These are phyloP conservation scores for Falco punctatus DNA, from an alignment of 2,113 vertebrate species.

Conservation along the genomic window DNA sequence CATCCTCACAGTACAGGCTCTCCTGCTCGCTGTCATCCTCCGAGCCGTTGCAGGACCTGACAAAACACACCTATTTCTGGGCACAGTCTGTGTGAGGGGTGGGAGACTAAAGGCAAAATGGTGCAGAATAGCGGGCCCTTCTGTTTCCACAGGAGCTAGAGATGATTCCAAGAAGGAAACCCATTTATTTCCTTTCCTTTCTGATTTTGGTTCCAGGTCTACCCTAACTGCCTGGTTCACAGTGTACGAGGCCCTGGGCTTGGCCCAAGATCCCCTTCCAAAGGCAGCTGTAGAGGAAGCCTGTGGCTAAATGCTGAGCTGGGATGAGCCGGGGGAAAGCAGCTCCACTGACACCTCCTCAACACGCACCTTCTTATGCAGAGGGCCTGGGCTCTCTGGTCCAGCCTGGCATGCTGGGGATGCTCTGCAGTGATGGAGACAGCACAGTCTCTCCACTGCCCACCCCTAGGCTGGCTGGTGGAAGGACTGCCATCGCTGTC, in stretches of 20 bases:
- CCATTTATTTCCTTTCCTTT: neutral
- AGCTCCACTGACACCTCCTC: neutral
- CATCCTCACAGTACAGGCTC: neutral
- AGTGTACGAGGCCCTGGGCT: neutral
- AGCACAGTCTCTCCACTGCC: neutral
- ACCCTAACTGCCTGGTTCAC: conserved; percentile 41
- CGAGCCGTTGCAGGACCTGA: neutral
- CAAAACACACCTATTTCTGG: neutral
- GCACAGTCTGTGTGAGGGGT: neutral
- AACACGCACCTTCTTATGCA: rapidly evolving
- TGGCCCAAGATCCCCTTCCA: conserved; percentile 15
- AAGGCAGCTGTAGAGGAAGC: neutral
- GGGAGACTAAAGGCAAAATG: conserved; percentile 63
- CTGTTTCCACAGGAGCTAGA: conserved; percentile 8
- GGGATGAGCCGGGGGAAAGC: neutral
- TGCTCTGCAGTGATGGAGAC: neutral
- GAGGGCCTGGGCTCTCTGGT: neutral
- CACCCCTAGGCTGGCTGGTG: rapidly evolving
- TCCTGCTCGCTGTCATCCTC: neutral
- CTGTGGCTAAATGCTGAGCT: neutral
- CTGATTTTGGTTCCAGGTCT: conserved; percentile 17
- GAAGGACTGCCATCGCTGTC: neutral
- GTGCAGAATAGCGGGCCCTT: conserved; percentile 47
- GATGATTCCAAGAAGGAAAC: neutral
- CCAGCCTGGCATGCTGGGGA: neutral